Base-by-base conservation (phyloP, 2,797 vertebrate species). In the Telmatherina bonti region DNA sequence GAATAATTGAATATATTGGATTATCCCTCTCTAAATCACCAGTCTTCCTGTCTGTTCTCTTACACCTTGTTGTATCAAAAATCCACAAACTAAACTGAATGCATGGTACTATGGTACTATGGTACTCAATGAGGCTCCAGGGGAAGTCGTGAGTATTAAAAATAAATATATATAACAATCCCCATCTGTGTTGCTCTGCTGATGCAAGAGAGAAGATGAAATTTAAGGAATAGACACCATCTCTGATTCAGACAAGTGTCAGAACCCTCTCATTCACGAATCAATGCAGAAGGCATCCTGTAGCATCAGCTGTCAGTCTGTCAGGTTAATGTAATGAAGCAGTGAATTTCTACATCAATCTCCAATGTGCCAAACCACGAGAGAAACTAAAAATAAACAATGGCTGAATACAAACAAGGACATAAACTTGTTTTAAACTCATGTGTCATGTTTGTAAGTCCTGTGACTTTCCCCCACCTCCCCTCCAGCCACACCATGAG, bases 1-100 rank as follows among this genome's bases (percentile, higher is more conserved):
- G 11, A 86, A 88, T 90, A 83, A 86, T 89, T 85, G 27, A 89
- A 35, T 38, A 36, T 58, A 52, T 74, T 64, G 62, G 69, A 84
- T 85, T 82, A 74, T 41, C 78, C 69, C 79, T 57, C 56, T 31
- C 62, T 88, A 67, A 81, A 74, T 88, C 80, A 80, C 76, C 68
- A 49, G 22, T 57, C 62, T 35, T 11, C 1, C 62, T 47, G 56
- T 67, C 74, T 69, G 15, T 65, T 76, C 45, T 38, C 63, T 85
- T 82, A 47, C 72, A 78, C 70, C 68, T 74, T 66, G 31, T 88
- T 88, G 72, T 78, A 81, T 86, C 67, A 89, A 13, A 55, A 55
- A 49, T 49, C n/a, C 15, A 67, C 13, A 15, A 38, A 38, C 2
- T 9, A 27, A 16, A 18, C 30, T 33, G 16, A 55, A 55, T 18